A percentile compares a stretch with the other conserved stretches of the same genome.
Evolutionary conservation across 1,140 invertebrate genomes (phyloP).

Genomic region (Hyles euphorbiae): DNA sequence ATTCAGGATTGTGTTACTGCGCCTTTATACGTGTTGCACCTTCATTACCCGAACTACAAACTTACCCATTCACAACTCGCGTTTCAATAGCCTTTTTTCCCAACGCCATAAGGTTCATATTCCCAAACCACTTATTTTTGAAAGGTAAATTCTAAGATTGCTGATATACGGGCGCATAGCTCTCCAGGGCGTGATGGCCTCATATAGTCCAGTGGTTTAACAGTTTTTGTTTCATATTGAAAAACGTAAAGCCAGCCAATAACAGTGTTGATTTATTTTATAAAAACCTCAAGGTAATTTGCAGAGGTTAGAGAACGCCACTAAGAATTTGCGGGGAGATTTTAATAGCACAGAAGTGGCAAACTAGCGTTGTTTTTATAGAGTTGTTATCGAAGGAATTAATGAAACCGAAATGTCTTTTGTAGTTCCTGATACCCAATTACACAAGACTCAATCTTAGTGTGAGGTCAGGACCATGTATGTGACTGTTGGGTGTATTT

Average conservation of each 20-base stretch:
- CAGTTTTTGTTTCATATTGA: conserved; percentile 4
- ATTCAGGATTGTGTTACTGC: conserved; percentile 5
- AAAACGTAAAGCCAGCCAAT: neutral
- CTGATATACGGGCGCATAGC: neutral
- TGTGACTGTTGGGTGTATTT: too few relatives aligned
- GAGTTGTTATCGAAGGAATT: too few relatives aligned
- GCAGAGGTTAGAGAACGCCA: too few relatives aligned
- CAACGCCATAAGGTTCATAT: neutral
- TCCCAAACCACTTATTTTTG: neutral
- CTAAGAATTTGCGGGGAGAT: too few relatives aligned
- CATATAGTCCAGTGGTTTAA: neutral
- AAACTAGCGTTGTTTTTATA: too few relatives aligned
- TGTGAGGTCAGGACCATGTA: too few relatives aligned
- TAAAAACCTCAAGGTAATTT: too few relatives aligned
- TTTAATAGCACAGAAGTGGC: too few relatives aligned
- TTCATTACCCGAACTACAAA: conserved; percentile 1
- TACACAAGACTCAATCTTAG: too few relatives aligned
- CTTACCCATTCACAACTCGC: neutral
- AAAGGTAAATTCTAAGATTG: neutral
- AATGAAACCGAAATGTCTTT: too few relatives aligned
- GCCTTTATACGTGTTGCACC: conserved; percentile 9
- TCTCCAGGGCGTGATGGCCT: conserved; percentile 5
- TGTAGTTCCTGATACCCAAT: too few relatives aligned
- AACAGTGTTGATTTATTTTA: too few relatives aligned
- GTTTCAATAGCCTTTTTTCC: neutral